Percentiles rank a stretch among this genome's conserved stretches.
phyloP scores from a whole-genome alignment of 2,888 invertebrate species.

The Eugnorisma glareosa region DNA sequence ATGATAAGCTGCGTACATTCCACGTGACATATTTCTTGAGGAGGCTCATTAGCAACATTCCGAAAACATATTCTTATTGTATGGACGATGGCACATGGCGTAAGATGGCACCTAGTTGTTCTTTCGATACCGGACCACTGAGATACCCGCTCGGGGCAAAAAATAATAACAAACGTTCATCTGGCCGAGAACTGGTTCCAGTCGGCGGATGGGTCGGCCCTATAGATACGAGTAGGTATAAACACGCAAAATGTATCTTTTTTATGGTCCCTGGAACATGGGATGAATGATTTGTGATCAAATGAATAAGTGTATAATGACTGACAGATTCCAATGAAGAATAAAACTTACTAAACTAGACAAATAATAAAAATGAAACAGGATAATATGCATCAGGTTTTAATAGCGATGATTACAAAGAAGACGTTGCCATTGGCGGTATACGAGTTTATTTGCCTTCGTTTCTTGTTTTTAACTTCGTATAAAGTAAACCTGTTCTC shows the following conservation, averaged over 20 bases:
- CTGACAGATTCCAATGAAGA: slow-evolving; percentile 48
- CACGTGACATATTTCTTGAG: slow-evolving; percentile 27
- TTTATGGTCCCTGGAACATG: slow-evolving; percentile 68
- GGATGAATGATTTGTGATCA: slow-evolving; percentile 62
- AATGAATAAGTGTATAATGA: slow-evolving; percentile 53
- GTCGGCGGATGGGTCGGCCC: slow-evolving; percentile 78
- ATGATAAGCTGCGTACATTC: slow-evolving; percentile 34
- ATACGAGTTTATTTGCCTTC: slow-evolving; percentile 50
- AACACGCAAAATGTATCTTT: slow-evolving; percentile 80
- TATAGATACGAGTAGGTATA: slow-evolving; percentile 81
- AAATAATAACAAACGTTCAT: slow-evolving; percentile 88
- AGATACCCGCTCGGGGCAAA: slow-evolving; percentile 77
- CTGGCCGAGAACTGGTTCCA: slow-evolving; percentile 85
- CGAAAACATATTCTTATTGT: slow-evolving; percentile 58
- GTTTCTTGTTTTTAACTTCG: slow-evolving; percentile 45
- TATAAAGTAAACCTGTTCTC: slow-evolving; percentile 58
- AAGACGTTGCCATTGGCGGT: slow-evolving; percentile 52
- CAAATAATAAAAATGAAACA: slow-evolving; percentile 50
- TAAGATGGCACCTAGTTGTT: slow-evolving; percentile 73
- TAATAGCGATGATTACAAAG: slow-evolving; percentile 58
- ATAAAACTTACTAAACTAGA: slow-evolving; percentile 28
- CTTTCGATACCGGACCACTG: slow-evolving; percentile 68
- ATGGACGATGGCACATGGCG: slow-evolving; percentile 62
- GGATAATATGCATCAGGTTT: slow-evolving; percentile 51
- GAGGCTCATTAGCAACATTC: slow-evolving; percentile 46